A percentile compares a stretch with the other conserved stretches of the same genome.
Conservation (phyloP, 2,888 invertebrate genomes). For the Lasioglossum zephyrum region DNA sequence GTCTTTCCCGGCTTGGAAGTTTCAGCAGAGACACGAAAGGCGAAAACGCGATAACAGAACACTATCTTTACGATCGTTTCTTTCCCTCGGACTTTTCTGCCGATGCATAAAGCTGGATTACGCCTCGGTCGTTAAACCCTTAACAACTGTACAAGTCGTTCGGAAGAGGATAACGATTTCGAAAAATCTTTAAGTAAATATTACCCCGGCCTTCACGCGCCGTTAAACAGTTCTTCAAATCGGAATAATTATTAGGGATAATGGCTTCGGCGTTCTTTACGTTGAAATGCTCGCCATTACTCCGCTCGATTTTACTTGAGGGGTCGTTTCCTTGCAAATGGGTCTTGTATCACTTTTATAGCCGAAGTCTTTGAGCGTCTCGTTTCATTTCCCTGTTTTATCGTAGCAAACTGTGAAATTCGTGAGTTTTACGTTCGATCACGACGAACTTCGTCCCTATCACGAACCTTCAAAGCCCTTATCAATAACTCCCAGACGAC, state of each 20-base stretch:
- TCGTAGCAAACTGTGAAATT: neutral
- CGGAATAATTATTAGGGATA: conserved; percentile 32
- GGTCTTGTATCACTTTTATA: conserved; percentile 25
- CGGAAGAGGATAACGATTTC: conserved; percentile 39
- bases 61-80: conserved; percentile 39
- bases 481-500: neutral
- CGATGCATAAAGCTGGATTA: conserved; percentile 39
- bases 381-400: conserved; percentile 14
- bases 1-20: neutral
- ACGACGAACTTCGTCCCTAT: neutral
- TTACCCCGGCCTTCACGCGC: conserved; percentile 17
- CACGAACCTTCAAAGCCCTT: neutral
- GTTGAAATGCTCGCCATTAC: conserved; percentile 5
- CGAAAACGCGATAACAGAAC: conserved; percentile 42
- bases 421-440: conserved; percentile 3
- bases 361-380: conserved; percentile 1
- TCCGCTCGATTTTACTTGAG: neutral
- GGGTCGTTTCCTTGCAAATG: conserved; percentile 13
- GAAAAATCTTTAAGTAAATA: conserved; percentile 45
- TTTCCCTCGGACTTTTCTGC: conserved; percentile 26
- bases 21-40: neutral
- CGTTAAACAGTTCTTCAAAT: conserved; percentile 24
- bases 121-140: conserved; percentile 38
- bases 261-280: neutral
- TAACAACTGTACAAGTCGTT: conserved; percentile 43